Base-by-base conservation (phyloP, 2,888 invertebrate genomes). In the Hetaerina titia region DNA sequence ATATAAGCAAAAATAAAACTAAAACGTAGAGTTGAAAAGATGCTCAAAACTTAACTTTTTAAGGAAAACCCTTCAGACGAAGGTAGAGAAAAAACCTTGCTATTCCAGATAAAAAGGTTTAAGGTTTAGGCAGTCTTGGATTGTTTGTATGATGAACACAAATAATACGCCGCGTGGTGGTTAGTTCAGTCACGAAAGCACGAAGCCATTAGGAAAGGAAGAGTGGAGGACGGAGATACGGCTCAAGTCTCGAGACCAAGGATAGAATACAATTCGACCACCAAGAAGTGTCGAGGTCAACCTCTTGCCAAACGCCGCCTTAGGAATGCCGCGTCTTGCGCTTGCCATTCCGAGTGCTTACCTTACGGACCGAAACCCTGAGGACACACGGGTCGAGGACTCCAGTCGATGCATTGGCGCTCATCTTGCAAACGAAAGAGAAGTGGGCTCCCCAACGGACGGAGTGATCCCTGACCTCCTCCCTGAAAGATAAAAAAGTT, bases 381-480 rank as follows among this genome's bases (percentile, higher is more conserved):
- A 99, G 98, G 96, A 98, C 97, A 97, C 99, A 99, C 95, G 98
- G 98, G 97, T 99, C 99, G 96, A 99, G 97, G 96, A 99, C 98
- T 95, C 99, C 99, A 56, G 99, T 99, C 96, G 98, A 98, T 89
- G 99, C 99, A 97, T 99, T 99, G 96, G 99, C 99, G 96, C 98
- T 98, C 98, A 99, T 99, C 97, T 99, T 99, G 97, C 99, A 99
- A 95, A 98, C 98, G 97, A 99, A 99, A 96, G 98, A 98, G 97
- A 99, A 99, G 96, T 98, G 98, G 95, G 98, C 98, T 97, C 98
- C 98, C 99, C 99, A 99, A 97, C 98, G 98, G 96, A 99, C 99
- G 96, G 98, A 98, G 97, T 99, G 99, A 97, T 99, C 98, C 96
- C 98, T 98, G 95, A 99, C 99, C 97, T 99, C 99, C 97, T 99